These are phyloP conservation scores for Agrochola macilenta DNA, from an alignment of 2,888 invertebrate genomes.

Conservation along the genomic window DNA sequence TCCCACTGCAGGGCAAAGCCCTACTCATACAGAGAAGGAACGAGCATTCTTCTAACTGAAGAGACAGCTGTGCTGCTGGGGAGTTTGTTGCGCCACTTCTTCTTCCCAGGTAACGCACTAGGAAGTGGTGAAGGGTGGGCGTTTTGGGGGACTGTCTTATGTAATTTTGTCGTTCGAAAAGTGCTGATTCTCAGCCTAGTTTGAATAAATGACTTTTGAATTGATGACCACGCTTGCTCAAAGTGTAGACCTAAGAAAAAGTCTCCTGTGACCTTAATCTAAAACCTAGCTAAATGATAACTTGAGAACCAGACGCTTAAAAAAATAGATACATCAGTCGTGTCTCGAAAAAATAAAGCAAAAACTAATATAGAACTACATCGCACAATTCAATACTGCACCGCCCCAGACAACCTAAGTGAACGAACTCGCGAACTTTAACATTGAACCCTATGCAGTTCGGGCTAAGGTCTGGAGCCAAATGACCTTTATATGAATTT, in stretches of 20 bases:
- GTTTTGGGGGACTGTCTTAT: no score
- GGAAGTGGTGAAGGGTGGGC: no score
- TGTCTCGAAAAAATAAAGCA: neutral
- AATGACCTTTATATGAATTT: conserved; percentile 38
- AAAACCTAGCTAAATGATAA: neutral
- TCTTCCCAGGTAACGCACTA: no score
- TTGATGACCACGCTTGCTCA: neutral
- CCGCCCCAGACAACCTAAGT: conserved; percentile 44
- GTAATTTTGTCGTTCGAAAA: no score
- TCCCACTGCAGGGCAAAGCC: neutral
- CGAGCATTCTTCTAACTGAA: neutral
- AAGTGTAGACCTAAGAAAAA: no score
- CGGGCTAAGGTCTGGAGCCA: conserved; percentile 33
- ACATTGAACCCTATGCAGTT: conserved; percentile 31
- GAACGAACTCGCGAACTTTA: conserved; percentile 38
- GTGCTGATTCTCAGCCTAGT: no score
- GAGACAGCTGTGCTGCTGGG: no score
- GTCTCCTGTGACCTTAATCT: no score
- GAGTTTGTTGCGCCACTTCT: no score
- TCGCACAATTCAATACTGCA: conserved; percentile 19
- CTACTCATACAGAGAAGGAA: neutral
- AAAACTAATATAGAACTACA: neutral
- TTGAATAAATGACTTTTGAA: no score
- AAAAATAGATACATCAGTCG: neutral
- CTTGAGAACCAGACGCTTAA: neutral